Base-by-base conservation (phyloP, 2,888 invertebrate genomes). In the Eupithecia vulgata region DNA sequence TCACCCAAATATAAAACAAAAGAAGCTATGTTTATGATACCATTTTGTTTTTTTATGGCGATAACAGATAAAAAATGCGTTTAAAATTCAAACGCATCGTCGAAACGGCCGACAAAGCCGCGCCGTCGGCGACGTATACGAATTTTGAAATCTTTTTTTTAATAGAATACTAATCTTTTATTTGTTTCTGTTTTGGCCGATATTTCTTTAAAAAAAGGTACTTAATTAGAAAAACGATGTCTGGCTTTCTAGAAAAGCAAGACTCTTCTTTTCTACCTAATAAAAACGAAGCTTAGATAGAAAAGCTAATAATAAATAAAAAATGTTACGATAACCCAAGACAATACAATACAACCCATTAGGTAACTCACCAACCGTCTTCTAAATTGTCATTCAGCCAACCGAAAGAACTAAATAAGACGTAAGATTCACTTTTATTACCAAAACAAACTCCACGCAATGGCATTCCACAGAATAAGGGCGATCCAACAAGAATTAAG, bases 21-120 rank as follows among this genome's bases (percentile, higher is more conserved):
- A 57, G 57, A 30, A 57, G 13, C 57, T 25, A 57, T 10, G 25
- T 57, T 57, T 57, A 72, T 68, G 57, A 72, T 64, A 15, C 40
- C n/a, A 10, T 72, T 73, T 72, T 73, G 48, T 76, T 75, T 73
- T n/a, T 76, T 64, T 79, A 73, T 48, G 40, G 15, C 21, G 72
- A 77, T 57, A 70, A 37, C 57, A 72, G 67, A 76, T 71, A 84
- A 84, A 83, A 84, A 82, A 81, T 78, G 75, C 68, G 62, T 83
- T 84, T 82, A 81, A 85, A 85, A 83, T 86, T 85, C 84, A 80
- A 79, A 80, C 76, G 69, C 66, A 79, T 71, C 74, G 70, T 68
- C 68, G 68, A 64, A 79, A 68, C 76, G 70, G 72, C 75, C 79
- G 80, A 76, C 85, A 85, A 86, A 85, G 84, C 80, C 71, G 74